These are phyloP conservation scores for Columba livia DNA, from an alignment of 2,113 vertebrate species.

Conservation along the genomic window DNA sequence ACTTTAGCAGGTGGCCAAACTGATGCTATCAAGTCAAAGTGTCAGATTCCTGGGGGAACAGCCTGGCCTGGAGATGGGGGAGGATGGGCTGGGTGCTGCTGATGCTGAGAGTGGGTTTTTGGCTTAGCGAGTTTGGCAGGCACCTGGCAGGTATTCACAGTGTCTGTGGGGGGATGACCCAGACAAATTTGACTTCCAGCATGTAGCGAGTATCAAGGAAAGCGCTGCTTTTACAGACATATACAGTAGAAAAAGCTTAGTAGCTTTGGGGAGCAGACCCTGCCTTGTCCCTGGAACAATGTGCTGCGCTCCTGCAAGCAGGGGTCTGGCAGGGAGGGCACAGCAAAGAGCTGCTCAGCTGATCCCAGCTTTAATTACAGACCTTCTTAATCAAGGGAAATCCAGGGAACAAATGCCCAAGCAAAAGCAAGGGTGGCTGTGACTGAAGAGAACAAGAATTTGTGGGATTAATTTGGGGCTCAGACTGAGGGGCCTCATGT, in stretches of 20 bases:
- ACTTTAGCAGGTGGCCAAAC: background rate
- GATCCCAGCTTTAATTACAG: background rate
- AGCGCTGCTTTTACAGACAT: background rate
- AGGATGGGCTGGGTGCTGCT: background rate
- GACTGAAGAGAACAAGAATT: background rate
- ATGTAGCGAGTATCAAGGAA: background rate
- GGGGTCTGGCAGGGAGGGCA: background rate
- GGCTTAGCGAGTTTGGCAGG: background rate
- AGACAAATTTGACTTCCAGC: background rate
- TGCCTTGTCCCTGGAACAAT: rapidly evolving
- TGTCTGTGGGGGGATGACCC: background rate
- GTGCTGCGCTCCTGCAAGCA: background rate
- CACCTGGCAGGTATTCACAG: background rate
- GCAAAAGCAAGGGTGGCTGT: background rate
- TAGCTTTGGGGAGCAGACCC: background rate
- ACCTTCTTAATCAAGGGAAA: background rate
- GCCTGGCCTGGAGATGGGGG: background rate
- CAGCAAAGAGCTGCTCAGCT: background rate
- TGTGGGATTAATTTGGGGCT: background rate
- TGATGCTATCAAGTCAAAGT: background rate
- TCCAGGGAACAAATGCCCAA: background rate
- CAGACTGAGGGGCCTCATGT: background rate
- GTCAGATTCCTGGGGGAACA: background rate
- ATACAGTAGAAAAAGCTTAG: background rate
- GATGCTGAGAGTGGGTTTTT: background rate